Evolutionary conservation across 2,797 vertebrate species (phyloP).

Genomic region (Vespertilio murinus): DNA sequence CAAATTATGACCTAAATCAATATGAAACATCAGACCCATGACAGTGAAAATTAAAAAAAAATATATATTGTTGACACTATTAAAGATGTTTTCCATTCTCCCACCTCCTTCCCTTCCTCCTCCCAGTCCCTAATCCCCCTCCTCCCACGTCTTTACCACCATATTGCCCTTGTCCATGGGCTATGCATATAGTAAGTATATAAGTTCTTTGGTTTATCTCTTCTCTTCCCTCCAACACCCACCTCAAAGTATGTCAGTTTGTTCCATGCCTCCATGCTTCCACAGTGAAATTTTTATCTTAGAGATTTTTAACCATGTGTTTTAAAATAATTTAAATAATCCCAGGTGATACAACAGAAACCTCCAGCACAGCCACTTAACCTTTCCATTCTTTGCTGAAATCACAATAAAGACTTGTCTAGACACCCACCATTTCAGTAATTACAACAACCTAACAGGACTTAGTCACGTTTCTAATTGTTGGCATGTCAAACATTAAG

Average conservation of each 20-base stretch:
- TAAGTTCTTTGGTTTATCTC: no score
- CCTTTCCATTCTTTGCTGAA: neutral
- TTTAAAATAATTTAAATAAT: constrained; percentile 16
- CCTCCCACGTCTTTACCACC: no score
- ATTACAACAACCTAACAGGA: neutral
- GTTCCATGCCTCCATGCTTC: no score
- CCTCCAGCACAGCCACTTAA: neutral
- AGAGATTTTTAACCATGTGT: neutral
- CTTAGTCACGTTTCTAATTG: neutral
- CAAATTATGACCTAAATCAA: neutral
- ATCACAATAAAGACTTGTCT: neutral
- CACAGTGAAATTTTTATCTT: neutral
- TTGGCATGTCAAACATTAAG: neutral
- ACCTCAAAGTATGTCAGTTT: no score
- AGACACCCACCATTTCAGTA: neutral
- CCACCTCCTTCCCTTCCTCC: no score
- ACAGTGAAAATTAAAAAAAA: neutral
- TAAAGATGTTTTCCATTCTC: no score
- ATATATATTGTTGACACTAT: no score
- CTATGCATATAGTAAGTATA: no score
- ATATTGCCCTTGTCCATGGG: no score
- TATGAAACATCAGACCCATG: neutral
- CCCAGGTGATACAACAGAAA: neutral
- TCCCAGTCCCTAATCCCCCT: no score
- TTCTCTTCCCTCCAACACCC: no score